phyloP scores from a whole-genome alignment of 1,140 invertebrate genomes.

The Gerris buenoi region DNA sequence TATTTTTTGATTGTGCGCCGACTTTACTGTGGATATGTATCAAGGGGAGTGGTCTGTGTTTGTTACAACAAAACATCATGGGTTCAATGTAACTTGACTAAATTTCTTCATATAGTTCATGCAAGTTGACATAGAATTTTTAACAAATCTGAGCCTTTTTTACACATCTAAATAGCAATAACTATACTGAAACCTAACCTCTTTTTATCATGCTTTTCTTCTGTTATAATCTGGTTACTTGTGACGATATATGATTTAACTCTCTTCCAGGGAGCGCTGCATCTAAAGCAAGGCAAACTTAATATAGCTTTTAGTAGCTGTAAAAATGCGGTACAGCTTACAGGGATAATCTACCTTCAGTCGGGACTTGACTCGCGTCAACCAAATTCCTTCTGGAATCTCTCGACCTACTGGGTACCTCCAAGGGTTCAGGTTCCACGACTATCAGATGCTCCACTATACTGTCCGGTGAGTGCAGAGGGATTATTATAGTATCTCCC shows the following conservation, averaged over 20 bases:
- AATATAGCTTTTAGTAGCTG: not conserved
- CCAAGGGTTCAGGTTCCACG: not conserved
- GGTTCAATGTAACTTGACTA: no score
- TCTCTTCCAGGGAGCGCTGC: not conserved
- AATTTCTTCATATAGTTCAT: no score
- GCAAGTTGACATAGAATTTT: no score
- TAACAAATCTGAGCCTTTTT: no score
- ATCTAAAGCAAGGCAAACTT: not conserved
- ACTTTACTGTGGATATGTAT: no score
- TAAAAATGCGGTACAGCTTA: not conserved
- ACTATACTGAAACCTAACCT: not conserved
- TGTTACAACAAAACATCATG: no score
- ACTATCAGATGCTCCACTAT: constrained; percentile 13
- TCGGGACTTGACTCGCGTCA: not conserved
- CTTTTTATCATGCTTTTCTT: not conserved
- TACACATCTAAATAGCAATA: not conserved
- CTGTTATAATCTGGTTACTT: not conserved
- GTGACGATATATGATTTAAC: not conserved
- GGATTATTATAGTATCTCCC: constrained; percentile 32
- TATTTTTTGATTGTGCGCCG: no score
- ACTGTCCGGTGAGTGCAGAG: constrained; percentile 35
- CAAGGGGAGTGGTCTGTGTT: no score
- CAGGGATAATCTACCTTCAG: constrained; percentile 2
- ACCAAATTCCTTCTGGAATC: not conserved
- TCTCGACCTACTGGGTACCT: not conserved